These are phyloP conservation scores for Leptarthrus brevirostris DNA, from an alignment of 2,888 invertebrate genomes.

Conservation along the genomic window DNA sequence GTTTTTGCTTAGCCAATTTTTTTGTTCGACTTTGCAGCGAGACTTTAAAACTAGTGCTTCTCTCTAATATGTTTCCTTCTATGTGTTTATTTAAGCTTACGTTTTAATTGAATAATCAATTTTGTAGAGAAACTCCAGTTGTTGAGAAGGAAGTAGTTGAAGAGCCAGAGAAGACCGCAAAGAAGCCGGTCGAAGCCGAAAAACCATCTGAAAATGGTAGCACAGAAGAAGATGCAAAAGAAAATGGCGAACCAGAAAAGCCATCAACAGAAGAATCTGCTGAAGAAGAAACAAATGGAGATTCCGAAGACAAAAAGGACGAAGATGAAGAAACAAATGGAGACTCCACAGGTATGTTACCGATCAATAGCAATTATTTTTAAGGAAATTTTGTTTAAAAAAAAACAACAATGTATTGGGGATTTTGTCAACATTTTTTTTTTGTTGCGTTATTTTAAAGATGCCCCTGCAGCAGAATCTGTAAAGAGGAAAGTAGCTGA, in stretches of 20 bases:
- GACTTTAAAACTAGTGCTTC: no score
- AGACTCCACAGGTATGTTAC: conserved; percentile 63
- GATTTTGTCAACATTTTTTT: background rate
- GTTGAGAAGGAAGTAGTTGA: conserved; percentile 66
- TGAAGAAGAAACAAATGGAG: conserved; percentile 56
- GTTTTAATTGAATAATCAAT: no score
- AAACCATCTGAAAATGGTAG: conserved; percentile 62
- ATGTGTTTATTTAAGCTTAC: no score
- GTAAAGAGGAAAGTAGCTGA: conserved; percentile 66
- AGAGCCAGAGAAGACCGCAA: conserved; percentile 59
- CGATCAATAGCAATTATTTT: no score
- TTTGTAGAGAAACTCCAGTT: conserved; percentile 63
- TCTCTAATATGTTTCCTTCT: no score
- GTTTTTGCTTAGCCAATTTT: no score
- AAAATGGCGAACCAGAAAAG: conserved; percentile 56
- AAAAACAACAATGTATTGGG: no score
- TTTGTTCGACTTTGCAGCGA: no score
- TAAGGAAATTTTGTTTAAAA: no score
- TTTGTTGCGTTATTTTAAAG: conserved; percentile 30
- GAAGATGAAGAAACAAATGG: conserved; percentile 62
- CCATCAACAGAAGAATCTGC: conserved; percentile 54
- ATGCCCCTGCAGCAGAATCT: conserved; percentile 64
- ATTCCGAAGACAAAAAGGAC: conserved; percentile 54
- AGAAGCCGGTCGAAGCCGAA: conserved; percentile 60
- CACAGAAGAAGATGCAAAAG: conserved; percentile 57